Evolutionary conservation across 2,113 vertebrate genomes (phyloP).

Genomic region (Lynx canadensis): DNA sequence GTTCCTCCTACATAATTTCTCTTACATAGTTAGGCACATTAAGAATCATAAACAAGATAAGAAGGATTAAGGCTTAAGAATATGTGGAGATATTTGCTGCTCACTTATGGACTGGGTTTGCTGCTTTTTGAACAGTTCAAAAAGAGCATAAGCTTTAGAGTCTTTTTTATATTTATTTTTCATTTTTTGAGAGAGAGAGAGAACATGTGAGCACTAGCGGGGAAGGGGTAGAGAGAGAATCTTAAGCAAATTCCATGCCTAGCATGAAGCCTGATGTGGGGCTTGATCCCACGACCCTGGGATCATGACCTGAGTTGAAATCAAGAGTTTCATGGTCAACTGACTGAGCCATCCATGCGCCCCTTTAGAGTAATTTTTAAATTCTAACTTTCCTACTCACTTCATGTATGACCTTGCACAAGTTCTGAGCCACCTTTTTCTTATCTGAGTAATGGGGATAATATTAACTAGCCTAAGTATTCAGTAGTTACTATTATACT

Average conservation of each 20-base stretch:
- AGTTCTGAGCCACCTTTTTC: neutral
- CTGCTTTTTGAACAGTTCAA: neutral
- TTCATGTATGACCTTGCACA: no score
- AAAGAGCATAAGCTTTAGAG: constrained; percentile 11
- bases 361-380: constrained; percentile 7
- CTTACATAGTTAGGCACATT: neutral
- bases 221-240: no score
- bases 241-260: no score
- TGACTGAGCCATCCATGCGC: no score
- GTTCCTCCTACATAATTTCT: neutral
- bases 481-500: neutral
- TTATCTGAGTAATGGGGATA: neutral
- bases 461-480: neutral
- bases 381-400: neutral
- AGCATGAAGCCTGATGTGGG: no score
- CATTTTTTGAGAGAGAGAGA: no score
- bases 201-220: no score
- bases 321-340: no score
- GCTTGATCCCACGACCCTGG: no score
- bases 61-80: neutral
- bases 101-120: neutral
- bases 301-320: no score
- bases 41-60: neutral
- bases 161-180: neutral
- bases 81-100: neutral